A percentile compares a stretch with the other conserved stretches of the same genome.
Conservation (phyloP, 2,797 vertebrate genomes). For the Liparis tanakae region DNA sequence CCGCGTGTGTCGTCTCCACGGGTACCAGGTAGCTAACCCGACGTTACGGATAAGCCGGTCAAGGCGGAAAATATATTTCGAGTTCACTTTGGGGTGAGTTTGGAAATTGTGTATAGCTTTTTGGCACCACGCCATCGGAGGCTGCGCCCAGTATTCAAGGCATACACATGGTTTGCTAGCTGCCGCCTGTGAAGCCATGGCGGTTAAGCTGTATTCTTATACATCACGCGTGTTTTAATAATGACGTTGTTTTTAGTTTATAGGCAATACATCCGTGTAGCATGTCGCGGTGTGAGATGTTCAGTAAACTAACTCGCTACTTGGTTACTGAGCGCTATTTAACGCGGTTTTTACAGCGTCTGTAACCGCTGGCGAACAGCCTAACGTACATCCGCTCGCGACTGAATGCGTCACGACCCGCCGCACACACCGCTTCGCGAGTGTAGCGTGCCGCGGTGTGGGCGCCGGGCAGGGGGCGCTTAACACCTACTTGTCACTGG, state of each 20-base stretch:
- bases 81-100: neutral
- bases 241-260: too few species aligned
- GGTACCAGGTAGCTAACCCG: neutral
- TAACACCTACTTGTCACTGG: conserved; percentile 75
- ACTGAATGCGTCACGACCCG: conserved; percentile 48
- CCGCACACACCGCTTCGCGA: neutral
- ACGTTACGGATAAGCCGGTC: neutral
- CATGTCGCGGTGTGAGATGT: neutral
- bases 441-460: neutral
- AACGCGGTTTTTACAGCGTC: neutral
- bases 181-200: neutral
- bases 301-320: too few species aligned
- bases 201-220: neutral
- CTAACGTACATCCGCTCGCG: conserved; percentile 39
- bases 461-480: neutral
- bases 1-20: neutral
- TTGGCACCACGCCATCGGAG: conserved; percentile 9
- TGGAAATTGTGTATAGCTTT: neutral
- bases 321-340: neutral
- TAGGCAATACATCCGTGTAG: fast-evolving
- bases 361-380: neutral
- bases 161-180: conserved; percentile 19
- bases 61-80: neutral
- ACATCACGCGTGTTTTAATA: neutral
- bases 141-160: conserved; percentile 1